These are phyloP conservation scores for Syngnathus acus DNA, from an alignment of 2,797 vertebrate species.

Conservation along the genomic window DNA sequence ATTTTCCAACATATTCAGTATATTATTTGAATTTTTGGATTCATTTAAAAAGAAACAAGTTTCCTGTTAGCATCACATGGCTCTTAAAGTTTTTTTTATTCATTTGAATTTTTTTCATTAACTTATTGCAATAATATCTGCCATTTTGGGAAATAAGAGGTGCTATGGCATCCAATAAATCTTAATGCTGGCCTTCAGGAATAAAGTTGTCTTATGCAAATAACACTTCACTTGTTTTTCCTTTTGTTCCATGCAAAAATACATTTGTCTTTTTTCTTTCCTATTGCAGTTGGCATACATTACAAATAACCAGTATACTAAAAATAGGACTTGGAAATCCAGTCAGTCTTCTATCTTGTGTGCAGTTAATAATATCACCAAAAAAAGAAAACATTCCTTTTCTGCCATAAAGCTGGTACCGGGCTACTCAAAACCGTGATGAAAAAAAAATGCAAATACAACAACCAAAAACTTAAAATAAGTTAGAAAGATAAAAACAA, in stretches of 20 bases:
- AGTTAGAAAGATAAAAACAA: background rate
- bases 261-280: background rate
- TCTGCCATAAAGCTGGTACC: background rate
- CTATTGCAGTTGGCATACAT: background rate
- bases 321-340: background rate
- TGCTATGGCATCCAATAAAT: conserved; percentile 56
- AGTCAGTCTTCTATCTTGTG: background rate
- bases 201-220: conserved; percentile 62
- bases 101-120: conserved; percentile 12
- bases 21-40: background rate
- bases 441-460: no score
- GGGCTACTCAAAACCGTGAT: background rate
- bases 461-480: background rate
- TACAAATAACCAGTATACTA: background rate
- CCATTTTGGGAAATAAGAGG: conserved; percentile 26
- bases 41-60: background rate
- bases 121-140: conserved; percentile 51
- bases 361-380: background rate
- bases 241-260: background rate
- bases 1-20: background rate
- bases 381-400: background rate
- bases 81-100: conserved; percentile 1
- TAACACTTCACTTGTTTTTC: conserved; percentile 11
- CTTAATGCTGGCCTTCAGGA: conserved; percentile 51
- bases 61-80: background rate